Evolutionary conservation across 2,888 invertebrate genomes (phyloP).

Genomic region (Hoplodrina blanda): DNA sequence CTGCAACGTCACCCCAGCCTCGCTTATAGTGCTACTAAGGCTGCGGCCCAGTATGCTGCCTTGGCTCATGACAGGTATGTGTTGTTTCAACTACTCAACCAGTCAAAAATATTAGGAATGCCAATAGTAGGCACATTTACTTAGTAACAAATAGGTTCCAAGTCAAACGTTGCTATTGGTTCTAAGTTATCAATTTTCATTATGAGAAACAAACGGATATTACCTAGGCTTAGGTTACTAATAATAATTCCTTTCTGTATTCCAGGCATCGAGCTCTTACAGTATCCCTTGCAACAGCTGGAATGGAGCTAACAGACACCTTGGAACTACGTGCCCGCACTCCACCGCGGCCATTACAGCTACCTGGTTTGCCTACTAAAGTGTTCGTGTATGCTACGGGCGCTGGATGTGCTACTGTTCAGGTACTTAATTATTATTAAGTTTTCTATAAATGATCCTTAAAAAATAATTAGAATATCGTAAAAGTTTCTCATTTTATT

Average conservation of each 20-base stretch:
- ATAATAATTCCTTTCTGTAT: constrained; percentile 21
- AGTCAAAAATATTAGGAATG: no score
- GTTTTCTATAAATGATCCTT: no score
- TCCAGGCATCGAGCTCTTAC: constrained; percentile 91
- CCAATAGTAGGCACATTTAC: no score
- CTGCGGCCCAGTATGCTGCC: constrained; percentile 91
- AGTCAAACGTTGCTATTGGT: no score
- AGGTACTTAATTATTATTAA: constrained; percentile 74
- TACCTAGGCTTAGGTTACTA: background rate
- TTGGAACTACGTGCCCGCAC: constrained; percentile 90
- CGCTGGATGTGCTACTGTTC: constrained; percentile 92
- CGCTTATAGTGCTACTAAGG: constrained; percentile 91
- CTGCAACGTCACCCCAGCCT: constrained; percentile 91
- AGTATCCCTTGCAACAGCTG: constrained; percentile 92
- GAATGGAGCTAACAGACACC: constrained; percentile 93
- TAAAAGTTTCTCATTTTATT: no score
- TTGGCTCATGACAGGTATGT: constrained; percentile 90
- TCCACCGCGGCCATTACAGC: constrained; percentile 88
- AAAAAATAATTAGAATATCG: no score
- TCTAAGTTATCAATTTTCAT: no score
- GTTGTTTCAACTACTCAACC: background rate
- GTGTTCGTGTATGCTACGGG: constrained; percentile 93
- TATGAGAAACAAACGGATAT: no score
- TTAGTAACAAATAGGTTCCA: no score
- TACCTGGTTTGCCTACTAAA: constrained; percentile 92